Evolutionary conservation across 2,113 vertebrate genomes (phyloP).

Genomic region (Phyllopteryx taeniolatus): DNA sequence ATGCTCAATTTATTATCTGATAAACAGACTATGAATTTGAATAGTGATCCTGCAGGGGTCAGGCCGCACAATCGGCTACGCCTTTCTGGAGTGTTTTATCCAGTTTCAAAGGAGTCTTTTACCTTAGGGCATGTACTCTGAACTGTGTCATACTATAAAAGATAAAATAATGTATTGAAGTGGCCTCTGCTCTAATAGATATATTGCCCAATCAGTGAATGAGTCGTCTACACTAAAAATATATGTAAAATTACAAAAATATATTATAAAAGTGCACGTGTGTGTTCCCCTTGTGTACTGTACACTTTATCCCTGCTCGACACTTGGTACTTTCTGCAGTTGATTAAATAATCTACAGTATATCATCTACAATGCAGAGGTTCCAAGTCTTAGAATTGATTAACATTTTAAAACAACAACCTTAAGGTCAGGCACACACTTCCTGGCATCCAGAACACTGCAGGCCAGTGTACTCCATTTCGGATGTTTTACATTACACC

Average conservation of each 20-base stretch:
- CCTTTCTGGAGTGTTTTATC: conserved; percentile 30
- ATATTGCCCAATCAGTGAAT: background rate
- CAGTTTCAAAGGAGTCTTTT: conserved; percentile 24
- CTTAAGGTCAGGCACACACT: conserved; percentile 20
- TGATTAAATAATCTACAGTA: background rate
- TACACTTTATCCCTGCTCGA: background rate
- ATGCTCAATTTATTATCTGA: conserved; percentile 65
- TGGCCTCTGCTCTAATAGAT: background rate
- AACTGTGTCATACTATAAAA: background rate
- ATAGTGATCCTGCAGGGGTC: conserved; percentile 39
- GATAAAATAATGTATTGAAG: background rate
- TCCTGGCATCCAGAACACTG: conserved; percentile 27
- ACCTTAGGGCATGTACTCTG: background rate
- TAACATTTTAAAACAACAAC: conserved; percentile 35
- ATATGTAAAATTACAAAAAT: no score
- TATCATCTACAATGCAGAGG: background rate
- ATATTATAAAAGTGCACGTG: no score
- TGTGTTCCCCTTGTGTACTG: no score
- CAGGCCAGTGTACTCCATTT: conserved; percentile 13
- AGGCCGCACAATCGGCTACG: conserved; percentile 24
- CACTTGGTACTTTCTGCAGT: background rate
- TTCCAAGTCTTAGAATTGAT: conserved; percentile 12
- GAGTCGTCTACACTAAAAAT: background rate
- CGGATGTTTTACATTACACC: conserved; percentile 31
- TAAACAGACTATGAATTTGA: conserved; percentile 59